Percentiles rank a stretch among this genome's conserved stretches.
Evolutionary conservation across 2,113 vertebrate species (phyloP).

Genomic region (Neolamprologus variostigma): DNA sequence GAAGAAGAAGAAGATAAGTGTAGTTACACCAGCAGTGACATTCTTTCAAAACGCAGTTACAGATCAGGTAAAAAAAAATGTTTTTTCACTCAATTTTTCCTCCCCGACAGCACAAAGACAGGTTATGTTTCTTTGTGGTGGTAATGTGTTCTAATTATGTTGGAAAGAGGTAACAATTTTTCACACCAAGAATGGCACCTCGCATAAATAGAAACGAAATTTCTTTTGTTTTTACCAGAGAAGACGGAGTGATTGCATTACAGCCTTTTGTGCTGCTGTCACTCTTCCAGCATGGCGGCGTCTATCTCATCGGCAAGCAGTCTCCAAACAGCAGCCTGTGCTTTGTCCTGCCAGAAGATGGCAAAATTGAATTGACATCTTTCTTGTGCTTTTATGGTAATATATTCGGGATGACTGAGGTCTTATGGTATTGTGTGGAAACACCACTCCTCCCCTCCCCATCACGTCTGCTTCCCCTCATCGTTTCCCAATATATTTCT

Average conservation of each 20-base stretch:
- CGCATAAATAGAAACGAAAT: not conserved
- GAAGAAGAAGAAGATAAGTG: not conserved
- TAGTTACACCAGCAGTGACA: not conserved
- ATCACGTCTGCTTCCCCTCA: not conserved
- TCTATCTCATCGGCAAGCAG: not conserved
- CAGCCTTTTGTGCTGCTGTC: constrained; percentile 44
- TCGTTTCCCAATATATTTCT: constrained; percentile 18
- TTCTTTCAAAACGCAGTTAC: not conserved
- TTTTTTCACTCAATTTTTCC: not conserved
- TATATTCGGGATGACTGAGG: constrained; percentile 14
- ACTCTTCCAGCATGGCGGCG: constrained; percentile 2
- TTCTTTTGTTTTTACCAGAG: constrained; percentile 22
- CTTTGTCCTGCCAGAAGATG: constrained; percentile 18
- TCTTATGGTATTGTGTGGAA: not conserved
- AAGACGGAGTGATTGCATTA: constrained; percentile 38
- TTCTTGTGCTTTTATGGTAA: constrained; percentile 9
- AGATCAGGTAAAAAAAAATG: not conserved
- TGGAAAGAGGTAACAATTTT: not conserved
- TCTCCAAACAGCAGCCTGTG: constrained; percentile 1
- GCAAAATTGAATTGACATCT: constrained; percentile 6
- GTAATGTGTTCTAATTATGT: constrained; percentile 16
- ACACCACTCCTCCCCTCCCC: not conserved
- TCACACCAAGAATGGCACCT: not conserved
- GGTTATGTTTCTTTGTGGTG: not conserved
- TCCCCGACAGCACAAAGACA: not conserved